phyloP scores from a whole-genome alignment of 2,113 vertebrate species.

The Brevimyrus niger region DNA sequence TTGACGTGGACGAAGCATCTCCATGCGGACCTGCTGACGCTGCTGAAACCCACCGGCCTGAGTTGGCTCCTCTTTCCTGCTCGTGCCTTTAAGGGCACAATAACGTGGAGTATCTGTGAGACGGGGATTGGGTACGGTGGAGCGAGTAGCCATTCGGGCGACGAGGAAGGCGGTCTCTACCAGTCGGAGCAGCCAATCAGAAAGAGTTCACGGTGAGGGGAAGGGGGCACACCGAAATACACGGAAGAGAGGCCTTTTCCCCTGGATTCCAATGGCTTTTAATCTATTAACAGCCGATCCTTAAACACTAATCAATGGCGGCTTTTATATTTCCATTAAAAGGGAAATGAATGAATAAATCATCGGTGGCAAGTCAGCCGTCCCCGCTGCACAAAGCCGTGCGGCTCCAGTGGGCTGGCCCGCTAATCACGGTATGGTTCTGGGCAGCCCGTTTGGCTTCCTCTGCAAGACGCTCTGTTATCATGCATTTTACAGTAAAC shows the following conservation, averaged over 20 bases:
- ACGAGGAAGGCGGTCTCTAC: not conserved
- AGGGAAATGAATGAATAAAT: slow-evolving; percentile 59
- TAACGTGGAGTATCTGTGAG: not conserved
- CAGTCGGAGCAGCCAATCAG: not conserved
- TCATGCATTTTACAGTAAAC: slow-evolving; percentile 14
- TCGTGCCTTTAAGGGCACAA: not conserved
- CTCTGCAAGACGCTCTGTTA: slow-evolving; percentile 15
- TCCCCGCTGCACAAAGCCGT: slow-evolving; percentile 21
- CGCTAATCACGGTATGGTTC: slow-evolving; percentile 18
- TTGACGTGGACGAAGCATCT: not conserved
- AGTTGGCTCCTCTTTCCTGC: not conserved
- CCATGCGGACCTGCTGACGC: not conserved
- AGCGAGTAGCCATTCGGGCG: not conserved
- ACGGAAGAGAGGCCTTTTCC: not conserved
- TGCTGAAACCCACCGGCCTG: not conserved
- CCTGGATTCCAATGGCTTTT: slow-evolving; percentile 50
- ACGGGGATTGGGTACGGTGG: not conserved
- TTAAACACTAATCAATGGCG: slow-evolving; percentile 67
- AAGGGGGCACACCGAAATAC: not conserved
- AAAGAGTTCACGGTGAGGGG: not conserved
- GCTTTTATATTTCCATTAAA: slow-evolving; percentile 67
- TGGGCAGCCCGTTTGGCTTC: slow-evolving; percentile 15
- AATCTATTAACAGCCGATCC: slow-evolving; percentile 64
- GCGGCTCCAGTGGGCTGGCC: slow-evolving; percentile 15
- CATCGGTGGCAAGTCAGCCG: slow-evolving; percentile 28